Base-by-base conservation (phyloP, 2,797 vertebrate genomes). In the Muscicapa striata region DNA sequence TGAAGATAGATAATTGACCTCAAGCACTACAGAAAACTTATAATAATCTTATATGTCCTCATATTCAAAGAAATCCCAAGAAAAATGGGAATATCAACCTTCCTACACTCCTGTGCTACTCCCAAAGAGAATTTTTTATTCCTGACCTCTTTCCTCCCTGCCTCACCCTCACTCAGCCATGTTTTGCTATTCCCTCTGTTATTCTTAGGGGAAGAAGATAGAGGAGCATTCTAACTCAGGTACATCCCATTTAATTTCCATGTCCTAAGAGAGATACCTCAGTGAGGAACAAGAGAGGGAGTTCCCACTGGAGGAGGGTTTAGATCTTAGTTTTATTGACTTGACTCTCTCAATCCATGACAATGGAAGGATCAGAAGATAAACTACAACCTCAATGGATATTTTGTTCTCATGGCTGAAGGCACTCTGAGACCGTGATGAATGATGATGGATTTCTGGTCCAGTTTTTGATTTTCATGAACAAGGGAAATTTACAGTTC, bases 351-450 rank as follows among this genome's bases (percentile, higher is more conserved):
- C 12, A 88, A 20, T 52, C 22, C 49, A 23, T 19, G n/a, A 24
- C 24, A 64, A 24, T 19, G 15, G 51, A 86, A 22, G 7, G 13
- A 70, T 36, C 10, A 13, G 34, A 79, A 24, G 15, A 32, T 21
- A 76, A 63, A 67, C 5, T 45, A 26, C 10, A 22, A 67, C 17
- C 15, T 59, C 8, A 4, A 20, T 41, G 38, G 26, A 30, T 73
- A 27, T 34, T 63, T 84, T 14, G 10, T 20, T 95, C 91, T 74
- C 17, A 5, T 30, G 36, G 8, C 40, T n/a, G 23, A 84, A 45
- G 52, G 26, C 5, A 38, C 12, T 52, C 38, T 0, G 0, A 77
- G 40, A 84, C 30, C 12, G 20, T 7, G 23, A 24, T 10, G 20
- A 90, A 48, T 32, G 18, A 8, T 2, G 0, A 11, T 45, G 46